Evolutionary conservation across 2,113 vertebrate species (phyloP).

Genomic region (Fregetta grallaria): DNA sequence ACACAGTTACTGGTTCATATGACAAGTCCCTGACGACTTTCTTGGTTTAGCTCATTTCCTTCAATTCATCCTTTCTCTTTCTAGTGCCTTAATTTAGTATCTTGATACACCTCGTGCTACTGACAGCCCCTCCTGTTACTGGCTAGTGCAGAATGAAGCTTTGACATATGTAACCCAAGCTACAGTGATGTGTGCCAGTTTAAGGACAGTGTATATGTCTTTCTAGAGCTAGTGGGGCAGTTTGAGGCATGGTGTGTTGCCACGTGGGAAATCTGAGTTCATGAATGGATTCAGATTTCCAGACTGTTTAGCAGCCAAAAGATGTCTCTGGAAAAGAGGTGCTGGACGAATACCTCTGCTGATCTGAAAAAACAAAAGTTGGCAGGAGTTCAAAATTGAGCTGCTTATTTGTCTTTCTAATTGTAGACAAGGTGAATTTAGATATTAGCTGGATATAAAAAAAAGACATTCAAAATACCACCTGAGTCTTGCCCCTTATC

Average conservation of each 20-base stretch:
- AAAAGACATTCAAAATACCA: not conserved
- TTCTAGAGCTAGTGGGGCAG: slow-evolving; percentile 45
- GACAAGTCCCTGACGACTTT: not conserved
- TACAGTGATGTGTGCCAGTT: slow-evolving; percentile 43
- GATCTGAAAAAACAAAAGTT: slow-evolving; percentile 13
- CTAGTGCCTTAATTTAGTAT: slow-evolving; percentile 44
- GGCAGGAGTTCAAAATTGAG: slow-evolving; percentile 21
- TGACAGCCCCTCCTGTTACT: slow-evolving; percentile 1
- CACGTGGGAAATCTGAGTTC: slow-evolving; percentile 57
- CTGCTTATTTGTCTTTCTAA: slow-evolving; percentile 39
- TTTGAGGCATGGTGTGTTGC: slow-evolving; percentile 23
- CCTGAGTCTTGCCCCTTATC: not conserved
- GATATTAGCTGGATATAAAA: not conserved
- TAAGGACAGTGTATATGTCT: slow-evolving; percentile 37
- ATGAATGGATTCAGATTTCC: slow-evolving; percentile 76
- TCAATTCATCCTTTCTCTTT: slow-evolving; percentile 6
- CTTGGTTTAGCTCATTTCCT: slow-evolving; percentile 54
- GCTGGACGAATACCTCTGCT: slow-evolving; percentile 16
- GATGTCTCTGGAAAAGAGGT: slow-evolving; percentile 39
- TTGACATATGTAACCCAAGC: slow-evolving; percentile 62
- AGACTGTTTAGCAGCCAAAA: slow-evolving; percentile 41
- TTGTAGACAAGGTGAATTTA: slow-evolving; percentile 44
- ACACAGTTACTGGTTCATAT: not conserved
- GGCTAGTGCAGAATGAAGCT: not conserved
- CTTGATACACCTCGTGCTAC: not conserved